Conservation (phyloP, 2,113 vertebrate species). For the Anas platyrhynchos region DNA sequence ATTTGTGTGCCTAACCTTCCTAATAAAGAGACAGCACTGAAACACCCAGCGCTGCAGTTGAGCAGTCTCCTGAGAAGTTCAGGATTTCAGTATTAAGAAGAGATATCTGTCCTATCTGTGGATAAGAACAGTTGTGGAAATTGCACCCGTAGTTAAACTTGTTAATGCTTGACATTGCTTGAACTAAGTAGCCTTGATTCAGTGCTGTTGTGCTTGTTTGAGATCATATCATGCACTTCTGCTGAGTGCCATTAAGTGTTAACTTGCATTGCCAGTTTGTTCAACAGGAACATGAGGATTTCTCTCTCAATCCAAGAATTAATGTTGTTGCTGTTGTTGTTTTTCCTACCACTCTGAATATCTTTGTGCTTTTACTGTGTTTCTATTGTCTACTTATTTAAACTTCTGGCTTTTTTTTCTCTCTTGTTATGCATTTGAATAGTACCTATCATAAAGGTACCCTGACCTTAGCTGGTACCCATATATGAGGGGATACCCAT, state of each 20-base stretch:
- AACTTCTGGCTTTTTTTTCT: not conserved
- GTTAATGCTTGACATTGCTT: not conserved
- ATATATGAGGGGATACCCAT: not conserved
- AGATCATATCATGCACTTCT: not conserved
- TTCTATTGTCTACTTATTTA: not conserved
- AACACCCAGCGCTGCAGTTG: not conserved
- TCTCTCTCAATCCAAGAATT: not conserved
- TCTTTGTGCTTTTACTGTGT: not conserved
- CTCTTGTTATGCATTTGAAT: not conserved
- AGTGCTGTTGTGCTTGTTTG: not conserved
- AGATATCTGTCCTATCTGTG: not conserved
- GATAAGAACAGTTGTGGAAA: not conserved
- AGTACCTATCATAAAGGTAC: not conserved
- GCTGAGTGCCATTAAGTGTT: not conserved
- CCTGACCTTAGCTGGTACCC: not conserved
- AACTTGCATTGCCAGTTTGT: not conserved
- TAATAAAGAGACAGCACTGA: not conserved
- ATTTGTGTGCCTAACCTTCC: fast-evolving
- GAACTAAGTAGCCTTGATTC: not conserved
- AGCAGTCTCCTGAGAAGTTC: not conserved
- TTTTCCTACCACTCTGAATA: not conserved
- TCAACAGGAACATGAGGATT: not conserved
- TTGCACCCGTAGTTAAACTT: not conserved
- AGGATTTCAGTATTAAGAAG: not conserved
- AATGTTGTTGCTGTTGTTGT: not conserved